These are phyloP conservation scores for Tiliqua scincoides DNA, from an alignment of 2,113 vertebrate species.

Conservation along the genomic window DNA sequence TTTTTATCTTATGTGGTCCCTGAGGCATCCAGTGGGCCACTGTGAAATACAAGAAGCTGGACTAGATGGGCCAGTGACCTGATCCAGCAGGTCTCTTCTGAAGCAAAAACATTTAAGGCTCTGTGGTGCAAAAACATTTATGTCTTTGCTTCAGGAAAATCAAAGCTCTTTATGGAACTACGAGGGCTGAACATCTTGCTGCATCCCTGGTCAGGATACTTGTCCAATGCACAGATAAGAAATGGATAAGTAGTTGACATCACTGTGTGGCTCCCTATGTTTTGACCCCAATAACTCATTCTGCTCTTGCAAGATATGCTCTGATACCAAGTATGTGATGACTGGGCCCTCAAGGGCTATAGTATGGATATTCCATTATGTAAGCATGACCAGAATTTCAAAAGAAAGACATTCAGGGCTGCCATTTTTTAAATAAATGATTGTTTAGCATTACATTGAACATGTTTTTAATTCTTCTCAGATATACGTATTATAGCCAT, in stretches of 20 bases:
- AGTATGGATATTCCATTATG: too few relatives aligned
- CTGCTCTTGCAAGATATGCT: too few relatives aligned
- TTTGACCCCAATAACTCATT: neutral
- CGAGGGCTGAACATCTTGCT: neutral
- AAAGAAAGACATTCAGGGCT: neutral
- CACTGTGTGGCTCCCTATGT: neutral
- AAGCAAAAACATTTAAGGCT: neutral
- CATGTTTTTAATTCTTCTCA: conserved; percentile 39
- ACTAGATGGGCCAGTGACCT: too few relatives aligned
- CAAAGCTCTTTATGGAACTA: neutral
- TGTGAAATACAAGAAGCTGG: too few relatives aligned
- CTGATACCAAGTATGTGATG: too few relatives aligned
- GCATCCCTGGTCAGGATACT: neutral
- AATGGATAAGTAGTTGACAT: neutral
- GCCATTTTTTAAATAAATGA: neutral
- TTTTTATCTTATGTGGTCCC: too few relatives aligned
- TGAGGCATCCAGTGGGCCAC: too few relatives aligned
- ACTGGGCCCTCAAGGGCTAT: too few relatives aligned
- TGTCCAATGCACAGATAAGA: neutral
- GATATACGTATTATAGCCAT: neutral
- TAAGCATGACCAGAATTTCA: too few relatives aligned
- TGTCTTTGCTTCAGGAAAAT: neutral
- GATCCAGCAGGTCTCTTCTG: too few relatives aligned
- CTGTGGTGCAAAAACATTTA: neutral
- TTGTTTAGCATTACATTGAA: conserved; percentile 50